Conservation (phyloP, 1,140 invertebrate genomes). For the Diploscapter pachys region DNA sequence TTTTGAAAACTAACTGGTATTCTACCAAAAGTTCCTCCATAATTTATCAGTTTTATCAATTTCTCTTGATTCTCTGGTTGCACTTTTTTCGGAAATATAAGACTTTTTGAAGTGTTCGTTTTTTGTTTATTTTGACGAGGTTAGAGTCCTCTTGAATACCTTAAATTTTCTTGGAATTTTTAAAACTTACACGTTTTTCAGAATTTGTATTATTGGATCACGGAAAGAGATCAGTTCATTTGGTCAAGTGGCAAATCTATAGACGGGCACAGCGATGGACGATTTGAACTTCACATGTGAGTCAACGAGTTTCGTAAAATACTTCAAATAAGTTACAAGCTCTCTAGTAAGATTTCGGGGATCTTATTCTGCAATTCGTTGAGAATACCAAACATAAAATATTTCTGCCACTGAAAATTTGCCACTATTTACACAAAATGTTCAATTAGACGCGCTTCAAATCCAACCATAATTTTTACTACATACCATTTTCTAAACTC, state of each 20-base stretch:
- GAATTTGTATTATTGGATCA: background rate
- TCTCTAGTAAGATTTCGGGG: too few species aligned
- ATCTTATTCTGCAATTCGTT: too few species aligned
- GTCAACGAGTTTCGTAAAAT: background rate
- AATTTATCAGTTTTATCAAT: too few species aligned
- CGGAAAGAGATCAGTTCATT: background rate
- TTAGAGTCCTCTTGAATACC: background rate
- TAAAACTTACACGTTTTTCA: slow-evolving; percentile 3
- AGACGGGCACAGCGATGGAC: slow-evolving; percentile 11
- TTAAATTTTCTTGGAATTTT: background rate
- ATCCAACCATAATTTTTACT: too few species aligned
- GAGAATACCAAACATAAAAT: too few species aligned
- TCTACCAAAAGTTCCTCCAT: too few species aligned
- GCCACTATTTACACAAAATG: too few species aligned
- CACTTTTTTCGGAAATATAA: slow-evolving; percentile 6
- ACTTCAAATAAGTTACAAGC: too few species aligned
- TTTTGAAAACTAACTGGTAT: too few species aligned
- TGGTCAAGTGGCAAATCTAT: background rate
- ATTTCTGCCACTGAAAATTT: too few species aligned
- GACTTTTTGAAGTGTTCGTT: background rate
- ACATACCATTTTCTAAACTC: too few species aligned
- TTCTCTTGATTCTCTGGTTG: background rate
- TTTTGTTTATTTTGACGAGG: background rate
- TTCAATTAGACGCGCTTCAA: too few species aligned
- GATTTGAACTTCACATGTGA: slow-evolving; percentile 41